These are phyloP conservation scores for Ostrea denselamellosa DNA, from an alignment of 1,140 invertebrate genomes.

Conservation along the genomic window DNA sequence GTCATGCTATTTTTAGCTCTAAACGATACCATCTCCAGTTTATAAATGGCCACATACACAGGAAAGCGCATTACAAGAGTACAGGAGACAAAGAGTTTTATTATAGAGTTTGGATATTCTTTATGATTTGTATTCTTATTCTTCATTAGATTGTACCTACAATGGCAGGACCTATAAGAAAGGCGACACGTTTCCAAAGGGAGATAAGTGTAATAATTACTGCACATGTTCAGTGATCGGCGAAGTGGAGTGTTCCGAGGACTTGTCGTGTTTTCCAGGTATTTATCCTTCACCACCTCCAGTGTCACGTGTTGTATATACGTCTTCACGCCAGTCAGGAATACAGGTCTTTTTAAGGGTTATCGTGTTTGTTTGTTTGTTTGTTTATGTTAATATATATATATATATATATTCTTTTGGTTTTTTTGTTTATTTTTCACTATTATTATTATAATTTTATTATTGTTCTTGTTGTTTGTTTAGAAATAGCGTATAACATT, in stretches of 20 bases:
- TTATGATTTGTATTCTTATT: not conserved
- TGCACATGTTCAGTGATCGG: not conserved
- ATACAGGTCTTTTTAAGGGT: not conserved
- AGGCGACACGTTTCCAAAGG: not conserved
- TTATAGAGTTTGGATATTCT: not conserved
- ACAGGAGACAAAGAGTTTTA: too few relatives aligned
- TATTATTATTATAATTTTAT: too few relatives aligned
- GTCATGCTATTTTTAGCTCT: too few relatives aligned
- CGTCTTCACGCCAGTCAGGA: not conserved
- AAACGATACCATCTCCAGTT: too few relatives aligned
- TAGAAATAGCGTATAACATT: too few relatives aligned
- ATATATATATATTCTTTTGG: too few relatives aligned
- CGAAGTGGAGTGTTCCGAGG: not conserved
- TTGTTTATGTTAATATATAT: too few relatives aligned
- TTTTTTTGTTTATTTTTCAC: too few relatives aligned
- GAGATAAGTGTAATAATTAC: not conserved
- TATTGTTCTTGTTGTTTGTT: too few relatives aligned
- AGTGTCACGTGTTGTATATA: not conserved
- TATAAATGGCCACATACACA: too few relatives aligned
- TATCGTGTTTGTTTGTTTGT: not conserved
- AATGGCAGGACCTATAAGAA: not conserved
- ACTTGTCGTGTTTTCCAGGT: not conserved
- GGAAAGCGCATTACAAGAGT: too few relatives aligned
- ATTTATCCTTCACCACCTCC: too few relatives aligned
- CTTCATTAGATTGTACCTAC: not conserved